phyloP scores from a whole-genome alignment of 1,140 invertebrate genomes.

The Bombus superbus region DNA sequence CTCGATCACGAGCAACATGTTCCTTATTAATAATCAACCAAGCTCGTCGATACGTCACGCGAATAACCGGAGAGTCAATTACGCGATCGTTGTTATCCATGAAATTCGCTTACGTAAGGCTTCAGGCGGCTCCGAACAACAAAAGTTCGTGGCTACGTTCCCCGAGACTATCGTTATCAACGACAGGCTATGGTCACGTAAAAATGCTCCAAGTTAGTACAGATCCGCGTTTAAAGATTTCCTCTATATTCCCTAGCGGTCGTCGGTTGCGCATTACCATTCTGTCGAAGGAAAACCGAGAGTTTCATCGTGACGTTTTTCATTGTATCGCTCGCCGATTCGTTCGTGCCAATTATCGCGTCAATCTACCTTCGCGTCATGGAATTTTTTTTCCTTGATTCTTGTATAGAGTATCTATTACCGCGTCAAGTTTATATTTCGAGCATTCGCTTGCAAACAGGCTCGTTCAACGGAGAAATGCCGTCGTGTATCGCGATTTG shows the following conservation, averaged over 20 bases:
- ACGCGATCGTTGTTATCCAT: not conserved
- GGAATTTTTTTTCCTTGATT: not conserved
- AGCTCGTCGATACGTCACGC: not conserved
- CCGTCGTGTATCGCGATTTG: not conserved
- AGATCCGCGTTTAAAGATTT: not conserved
- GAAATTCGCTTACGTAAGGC: not conserved
- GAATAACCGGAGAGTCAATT: not conserved
- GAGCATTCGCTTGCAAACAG: not conserved
- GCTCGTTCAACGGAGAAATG: not conserved
- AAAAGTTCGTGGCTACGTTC: not conserved
- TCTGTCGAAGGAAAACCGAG: not conserved
- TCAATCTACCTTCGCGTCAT: not conserved
- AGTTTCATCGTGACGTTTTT: not conserved
- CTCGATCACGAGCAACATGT: not conserved
- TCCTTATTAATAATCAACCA: not conserved
- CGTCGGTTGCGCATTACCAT: not conserved
- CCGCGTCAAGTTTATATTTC: not conserved
- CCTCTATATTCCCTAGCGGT: not conserved
- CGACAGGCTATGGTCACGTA: not conserved
- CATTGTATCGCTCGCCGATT: not conserved
- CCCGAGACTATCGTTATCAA: not conserved
- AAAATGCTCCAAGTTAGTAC: not conserved
- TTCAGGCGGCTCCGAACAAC: not conserved
- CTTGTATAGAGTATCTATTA: not conserved
- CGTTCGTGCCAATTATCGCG: not conserved